These are phyloP conservation scores for Sapayoa aenigma DNA, from an alignment of 2,113 vertebrate genomes.

Conservation along the genomic window DNA sequence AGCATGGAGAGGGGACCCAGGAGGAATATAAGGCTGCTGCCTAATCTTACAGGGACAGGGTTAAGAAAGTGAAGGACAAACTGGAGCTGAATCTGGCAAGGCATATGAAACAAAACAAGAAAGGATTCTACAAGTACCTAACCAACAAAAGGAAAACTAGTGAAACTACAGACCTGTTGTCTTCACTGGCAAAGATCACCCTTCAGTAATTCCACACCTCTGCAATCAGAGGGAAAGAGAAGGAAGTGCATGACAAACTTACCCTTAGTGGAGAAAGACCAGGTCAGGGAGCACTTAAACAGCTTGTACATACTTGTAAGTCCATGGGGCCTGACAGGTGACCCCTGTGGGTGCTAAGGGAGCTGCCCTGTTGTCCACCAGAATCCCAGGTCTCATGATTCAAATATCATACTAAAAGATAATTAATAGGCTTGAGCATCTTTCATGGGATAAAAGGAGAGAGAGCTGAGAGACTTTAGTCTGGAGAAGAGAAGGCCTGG, in stretches of 20 bases:
- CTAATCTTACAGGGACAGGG: not conserved
- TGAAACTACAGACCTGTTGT: not conserved
- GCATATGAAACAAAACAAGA: not conserved
- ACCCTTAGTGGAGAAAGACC: not conserved
- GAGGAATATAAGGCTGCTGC: not conserved
- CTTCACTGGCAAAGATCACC: not conserved
- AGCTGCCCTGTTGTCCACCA: not conserved
- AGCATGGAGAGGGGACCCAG: not conserved
- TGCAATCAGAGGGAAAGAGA: not conserved
- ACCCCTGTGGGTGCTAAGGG: not conserved
- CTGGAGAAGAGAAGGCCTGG: not conserved
- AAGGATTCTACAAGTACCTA: not conserved
- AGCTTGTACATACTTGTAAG: accelerated
- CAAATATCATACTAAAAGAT: not conserved
- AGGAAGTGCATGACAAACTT: not conserved
- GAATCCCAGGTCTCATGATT: not conserved
- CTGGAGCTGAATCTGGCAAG: not conserved
- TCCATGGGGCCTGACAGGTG: not conserved
- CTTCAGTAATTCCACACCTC: not conserved
- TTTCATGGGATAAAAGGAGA: not conserved
- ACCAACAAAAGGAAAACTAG: not conserved
- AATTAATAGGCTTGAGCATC: not conserved
- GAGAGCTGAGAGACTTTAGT: not conserved
- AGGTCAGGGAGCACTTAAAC: not conserved
- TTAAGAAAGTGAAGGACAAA: not conserved